Conservation (phyloP, 2,797 vertebrate genomes). For the Cryptoblepharus egeriae region DNA sequence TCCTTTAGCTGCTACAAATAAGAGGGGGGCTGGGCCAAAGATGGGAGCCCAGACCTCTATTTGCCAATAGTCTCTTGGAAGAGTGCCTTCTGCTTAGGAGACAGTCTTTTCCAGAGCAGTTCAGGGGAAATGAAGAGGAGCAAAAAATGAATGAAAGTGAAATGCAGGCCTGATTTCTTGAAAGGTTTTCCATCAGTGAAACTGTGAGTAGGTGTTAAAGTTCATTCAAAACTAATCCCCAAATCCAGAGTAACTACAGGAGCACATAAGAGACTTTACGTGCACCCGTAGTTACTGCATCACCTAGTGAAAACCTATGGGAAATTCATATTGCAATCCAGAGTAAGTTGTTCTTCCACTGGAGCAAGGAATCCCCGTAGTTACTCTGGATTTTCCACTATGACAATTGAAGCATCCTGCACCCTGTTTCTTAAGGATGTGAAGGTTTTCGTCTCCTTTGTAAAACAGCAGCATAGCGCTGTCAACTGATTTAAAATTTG, state of each 20-base stretch:
- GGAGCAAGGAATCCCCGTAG: too few species aligned
- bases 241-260: too few species aligned
- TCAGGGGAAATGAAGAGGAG: slow-evolving; percentile 44
- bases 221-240: background rate
- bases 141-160: slow-evolving; percentile 46
- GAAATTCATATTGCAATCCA: too few species aligned
- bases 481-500: background rate
- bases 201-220: too few species aligned
- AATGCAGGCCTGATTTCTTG: background rate
- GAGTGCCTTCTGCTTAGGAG: slow-evolving; percentile 46
- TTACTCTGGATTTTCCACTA: too few species aligned
- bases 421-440: background rate
- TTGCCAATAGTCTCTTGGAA: slow-evolving; percentile 33
- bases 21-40: slow-evolving; percentile 35
- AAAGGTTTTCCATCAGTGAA: slow-evolving; percentile 12
- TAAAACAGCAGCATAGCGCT: background rate
- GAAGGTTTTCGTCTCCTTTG: background rate
- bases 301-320: too few species aligned
- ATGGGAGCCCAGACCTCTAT: slow-evolving; percentile 28
- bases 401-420: background rate
- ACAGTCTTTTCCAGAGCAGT: slow-evolving; percentile 26
- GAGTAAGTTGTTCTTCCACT: too few species aligned
- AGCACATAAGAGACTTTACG: too few species aligned
- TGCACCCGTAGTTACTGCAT: too few species aligned
- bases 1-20: slow-evolving; percentile 44